These are phyloP conservation scores for Liposcelis brunnea DNA, from an alignment of 2,888 invertebrate genomes.

Conservation along the genomic window DNA sequence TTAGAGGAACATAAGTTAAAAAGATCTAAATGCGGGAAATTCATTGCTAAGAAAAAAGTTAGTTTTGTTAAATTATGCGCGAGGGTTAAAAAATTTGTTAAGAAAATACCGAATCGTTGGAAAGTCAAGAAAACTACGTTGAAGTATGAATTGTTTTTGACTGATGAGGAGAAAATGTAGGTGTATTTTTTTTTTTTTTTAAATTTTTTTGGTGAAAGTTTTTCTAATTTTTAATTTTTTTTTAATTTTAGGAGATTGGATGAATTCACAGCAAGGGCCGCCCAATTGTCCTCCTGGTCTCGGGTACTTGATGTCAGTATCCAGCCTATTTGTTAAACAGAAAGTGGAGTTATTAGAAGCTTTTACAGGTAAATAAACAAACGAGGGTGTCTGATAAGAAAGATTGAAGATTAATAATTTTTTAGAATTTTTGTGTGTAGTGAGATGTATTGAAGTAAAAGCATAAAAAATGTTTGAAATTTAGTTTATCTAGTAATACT, in stretches of 20 bases:
- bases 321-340: slow-evolving; percentile 64
- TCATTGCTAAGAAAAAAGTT: background rate
- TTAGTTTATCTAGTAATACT: no score
- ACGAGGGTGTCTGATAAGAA: no score
- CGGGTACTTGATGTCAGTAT: slow-evolving; percentile 79
- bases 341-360: slow-evolving; percentile 58
- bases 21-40: no score
- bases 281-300: slow-evolving; percentile 71
- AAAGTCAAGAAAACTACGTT: background rate
- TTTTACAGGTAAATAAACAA: background rate
- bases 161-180: slow-evolving; percentile 2
- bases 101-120: background rate
- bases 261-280: slow-evolving; percentile 57
- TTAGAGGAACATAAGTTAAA: background rate
- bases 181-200: slow-evolving; percentile 9
- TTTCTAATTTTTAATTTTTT: slow-evolving; percentile 8
- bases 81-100: background rate
- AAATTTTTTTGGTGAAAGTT: background rate
- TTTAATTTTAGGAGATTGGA: slow-evolving; percentile 56
- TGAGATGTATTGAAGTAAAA: no score
- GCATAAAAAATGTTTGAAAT: no score
- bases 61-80: background rate
- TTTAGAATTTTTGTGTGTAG: slow-evolving; percentile 10
- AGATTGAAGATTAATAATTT: no score
- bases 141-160: slow-evolving; percentile 4